Base-by-base conservation (phyloP, 2,888 invertebrate genomes). In the Cryptocheilus praepositus region DNA sequence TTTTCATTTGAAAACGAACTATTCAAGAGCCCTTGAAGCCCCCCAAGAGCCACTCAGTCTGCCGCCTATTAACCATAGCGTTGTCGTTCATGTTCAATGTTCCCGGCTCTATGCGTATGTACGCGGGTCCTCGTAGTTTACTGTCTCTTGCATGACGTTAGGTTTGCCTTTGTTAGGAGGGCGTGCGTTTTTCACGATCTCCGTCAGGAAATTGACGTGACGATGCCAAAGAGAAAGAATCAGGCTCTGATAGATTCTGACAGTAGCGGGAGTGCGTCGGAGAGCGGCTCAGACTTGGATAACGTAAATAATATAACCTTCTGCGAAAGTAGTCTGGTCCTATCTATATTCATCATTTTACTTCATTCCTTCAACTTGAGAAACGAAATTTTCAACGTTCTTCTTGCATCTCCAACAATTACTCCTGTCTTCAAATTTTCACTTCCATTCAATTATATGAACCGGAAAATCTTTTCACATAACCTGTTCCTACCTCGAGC, bases 171-270 rank as follows among this genome's bases (percentile, higher is more conserved):
- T 64, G 59, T 69, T 56, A 59, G 69, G 70, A 74, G 68, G 64
- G 61, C 66, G 68, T 73, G 71, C 67, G 60, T 69, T 75, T 75
- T 77, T 67, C 70, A 71, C 72, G 53, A 69, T 75, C 61, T 61
- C 64, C 70, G 25, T 60, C 53, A 61, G 28, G 58, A 67, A 62
- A 67, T 57, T 67, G 43, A 61, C 55, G 62, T 64, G 67, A 89
- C 87, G 89, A 96, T 96, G 95, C 95, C 93, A 81, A 96, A 96
- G 90, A 92, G 96, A 79, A 95, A 95, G 89, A 95, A 94, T 89
- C 94, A 95, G 87, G 94, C 94, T 49, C 90, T 95, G 73, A 93
- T 95, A 80, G 95, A 96, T 87, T 95, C 95, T 21, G 95, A 95
- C 88, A 94, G 94, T 67, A 95, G 95, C 89, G 89, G 89, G 70